These are phyloP conservation scores for Plagiodera versicolora DNA, from an alignment of 2,888 invertebrate genomes.

Conservation along the genomic window DNA sequence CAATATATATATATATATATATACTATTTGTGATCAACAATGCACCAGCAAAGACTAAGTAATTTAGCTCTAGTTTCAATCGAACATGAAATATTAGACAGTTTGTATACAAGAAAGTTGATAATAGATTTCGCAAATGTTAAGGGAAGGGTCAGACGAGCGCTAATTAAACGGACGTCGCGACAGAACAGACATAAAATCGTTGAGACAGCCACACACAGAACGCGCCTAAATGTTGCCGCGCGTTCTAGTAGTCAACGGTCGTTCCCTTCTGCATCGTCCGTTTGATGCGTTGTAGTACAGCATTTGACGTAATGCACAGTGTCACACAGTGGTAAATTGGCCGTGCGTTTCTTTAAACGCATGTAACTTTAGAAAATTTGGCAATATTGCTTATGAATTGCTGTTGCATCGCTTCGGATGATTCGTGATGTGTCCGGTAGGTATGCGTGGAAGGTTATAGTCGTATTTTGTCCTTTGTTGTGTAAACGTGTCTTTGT, in stretches of 20 bases:
- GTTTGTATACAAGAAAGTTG: no score
- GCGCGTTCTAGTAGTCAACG: constrained; percentile 8
- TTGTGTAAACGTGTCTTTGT: no score
- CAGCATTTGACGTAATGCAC: constrained; percentile 10
- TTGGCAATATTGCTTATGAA: constrained; percentile 9
- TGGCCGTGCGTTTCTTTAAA: constrained; percentile 12
- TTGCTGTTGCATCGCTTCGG: constrained; percentile 8
- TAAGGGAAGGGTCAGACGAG: constrained; percentile 8
- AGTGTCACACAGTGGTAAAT: constrained; percentile 12
- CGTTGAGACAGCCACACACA: constrained; percentile 10
- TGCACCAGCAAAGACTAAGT: no score
- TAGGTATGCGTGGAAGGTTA: no score
- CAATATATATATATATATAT: no score
- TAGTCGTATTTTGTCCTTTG: no score
- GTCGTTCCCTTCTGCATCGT: constrained; percentile 12
- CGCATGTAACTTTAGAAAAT: constrained; percentile 8
- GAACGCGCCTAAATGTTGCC: constrained; percentile 12
- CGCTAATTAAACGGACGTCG: constrained; percentile 9
- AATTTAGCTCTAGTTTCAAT: no score
- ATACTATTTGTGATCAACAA: no score
- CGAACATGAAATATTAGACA: no score
- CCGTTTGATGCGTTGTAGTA: constrained; percentile 8
- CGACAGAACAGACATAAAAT: constrained; percentile 9
- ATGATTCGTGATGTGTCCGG: constrained; percentile 2
- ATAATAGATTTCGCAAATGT: no score